These are phyloP conservation scores for Xenopus laevis DNA, from an alignment of 2,113 vertebrate species.

Conservation along the genomic window DNA sequence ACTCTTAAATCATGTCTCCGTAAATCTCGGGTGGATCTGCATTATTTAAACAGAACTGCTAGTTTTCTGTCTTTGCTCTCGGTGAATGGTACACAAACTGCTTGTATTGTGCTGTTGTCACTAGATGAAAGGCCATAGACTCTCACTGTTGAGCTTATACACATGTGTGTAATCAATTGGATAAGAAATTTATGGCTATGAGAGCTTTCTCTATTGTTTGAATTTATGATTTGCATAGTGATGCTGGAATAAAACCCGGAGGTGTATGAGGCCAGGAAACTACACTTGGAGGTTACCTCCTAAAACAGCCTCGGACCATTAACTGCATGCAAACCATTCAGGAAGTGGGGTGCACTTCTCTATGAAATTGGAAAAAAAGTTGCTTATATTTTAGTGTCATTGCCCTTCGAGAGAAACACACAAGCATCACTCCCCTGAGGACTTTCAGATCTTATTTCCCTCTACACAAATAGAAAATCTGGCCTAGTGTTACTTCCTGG, in stretches of 20 bases:
- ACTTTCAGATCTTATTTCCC: neutral
- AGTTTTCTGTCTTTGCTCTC: conserved; percentile 28
- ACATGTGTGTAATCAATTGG: conserved; percentile 47
- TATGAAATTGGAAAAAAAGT: conserved; percentile 43
- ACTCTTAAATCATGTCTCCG: neutral
- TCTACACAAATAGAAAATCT: neutral
- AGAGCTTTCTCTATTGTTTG: conserved; percentile 48
- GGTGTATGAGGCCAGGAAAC: neutral
- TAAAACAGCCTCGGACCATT: conserved; percentile 25
- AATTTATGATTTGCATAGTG: conserved; percentile 52
- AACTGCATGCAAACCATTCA: conserved; percentile 15
- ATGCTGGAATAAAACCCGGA: conserved; percentile 12
- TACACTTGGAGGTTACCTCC: conserved; percentile 22
- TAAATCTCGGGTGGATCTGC: neutral
- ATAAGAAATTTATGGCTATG: conserved; percentile 50
- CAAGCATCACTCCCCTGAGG: conserved; percentile 23
- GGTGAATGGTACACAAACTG: conserved; percentile 40
- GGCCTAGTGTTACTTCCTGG: neutral
- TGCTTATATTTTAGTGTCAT: conserved; percentile 31
- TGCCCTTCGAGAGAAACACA: conserved; percentile 4
- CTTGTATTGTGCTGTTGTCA: conserved; percentile 13
- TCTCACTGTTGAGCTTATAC: conserved; percentile 18
- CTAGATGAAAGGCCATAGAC: conserved; percentile 27
- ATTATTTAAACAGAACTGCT: conserved; percentile 46
- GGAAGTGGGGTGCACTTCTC: conserved; percentile 18